Evolutionary conservation across 1,140 invertebrate genomes (phyloP), one percentile per base, ranked within the genome.

Genomic region (Ostrea edulis): DNA sequence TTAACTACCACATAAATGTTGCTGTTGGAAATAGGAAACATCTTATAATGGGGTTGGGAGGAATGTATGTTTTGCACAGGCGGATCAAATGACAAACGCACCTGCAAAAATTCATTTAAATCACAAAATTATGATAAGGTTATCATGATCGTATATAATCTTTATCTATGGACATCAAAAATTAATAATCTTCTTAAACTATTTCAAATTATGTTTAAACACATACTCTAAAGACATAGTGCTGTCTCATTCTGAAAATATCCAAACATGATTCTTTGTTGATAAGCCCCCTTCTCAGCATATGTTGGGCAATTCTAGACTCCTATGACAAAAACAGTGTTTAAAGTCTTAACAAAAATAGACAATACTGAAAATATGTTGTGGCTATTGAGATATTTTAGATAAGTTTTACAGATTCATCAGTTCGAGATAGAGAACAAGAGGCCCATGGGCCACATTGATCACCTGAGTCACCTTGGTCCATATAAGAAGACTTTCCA

Each of bases 1-100:
- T 77, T 29, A 58, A 87, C 82, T 2, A 87, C 20, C 54, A 87
- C 22, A 58, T 83, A 87, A 20, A 65, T 25, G 51, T 87, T 84
- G 25, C 77, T 87, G 20, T 77, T 77, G 2, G 68, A 14, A 29
- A 77, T 2, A 77, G 68, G 68, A 35, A 77, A 17, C 0, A 77
- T 25, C 29, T 77, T 7, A 25, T 17, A 77, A 17, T 77, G 8
- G 12, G 22, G 5, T 4, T 77, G 14, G 5, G 68, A 11, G 29
- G 14, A 77, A 5, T 68, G 7, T 0, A 14, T 62, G 7, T 62
- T n/a, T 62, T 14, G 17, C 17, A 17, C n/a, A 62, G 35, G 35
- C 1, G 22, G n/a, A 77, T 77, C 7, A 12, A 35, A 8, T 29
- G 11, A 3, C 12, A 25, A 35, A 44, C 5, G 35, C 11, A 77